phyloP scores from a whole-genome alignment of 1,140 invertebrate species.

The Aradophagus sp. region DNA sequence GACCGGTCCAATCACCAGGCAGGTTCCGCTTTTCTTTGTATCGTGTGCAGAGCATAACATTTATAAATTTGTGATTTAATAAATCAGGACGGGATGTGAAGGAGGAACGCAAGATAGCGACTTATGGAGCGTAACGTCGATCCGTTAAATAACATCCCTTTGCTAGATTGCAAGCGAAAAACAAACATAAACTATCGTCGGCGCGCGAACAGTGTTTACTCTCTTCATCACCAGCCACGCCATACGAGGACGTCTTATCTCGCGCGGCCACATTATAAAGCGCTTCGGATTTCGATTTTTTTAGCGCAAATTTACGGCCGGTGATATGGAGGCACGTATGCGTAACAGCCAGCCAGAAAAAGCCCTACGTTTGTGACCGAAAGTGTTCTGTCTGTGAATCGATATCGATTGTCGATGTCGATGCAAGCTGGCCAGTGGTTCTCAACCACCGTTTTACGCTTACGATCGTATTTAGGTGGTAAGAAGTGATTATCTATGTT shows the following conservation, averaged over 20 bases:
- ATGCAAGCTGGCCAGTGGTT: no score
- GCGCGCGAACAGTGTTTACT: slow-evolving; percentile 60
- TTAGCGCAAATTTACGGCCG: slow-evolving; percentile 42
- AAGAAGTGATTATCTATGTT: slow-evolving; percentile 38
- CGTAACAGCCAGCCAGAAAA: no score
- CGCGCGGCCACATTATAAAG: slow-evolving; percentile 63
- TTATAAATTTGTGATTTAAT: slow-evolving; percentile 38
- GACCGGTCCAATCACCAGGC: no score
- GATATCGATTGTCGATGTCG: no score
- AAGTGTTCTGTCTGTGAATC: slow-evolving; percentile 28
- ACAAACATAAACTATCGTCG: slow-evolving; percentile 54
- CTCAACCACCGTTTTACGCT: slow-evolving; percentile 5
- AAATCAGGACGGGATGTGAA: slow-evolving; percentile 38
- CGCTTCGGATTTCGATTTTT: slow-evolving; percentile 60
- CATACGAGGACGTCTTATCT: slow-evolving; percentile 62
- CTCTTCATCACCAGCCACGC: slow-evolving; percentile 46
- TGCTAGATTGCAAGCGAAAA: slow-evolving; percentile 37
- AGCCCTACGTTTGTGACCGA: slow-evolving; percentile 13
- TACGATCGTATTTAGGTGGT: slow-evolving; percentile 11
- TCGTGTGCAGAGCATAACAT: slow-evolving; percentile 6
- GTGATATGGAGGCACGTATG: no score
- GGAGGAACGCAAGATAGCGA: slow-evolving; percentile 37
- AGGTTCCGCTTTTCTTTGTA: no score
- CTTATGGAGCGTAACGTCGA: slow-evolving; percentile 29
- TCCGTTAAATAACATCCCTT: slow-evolving; percentile 56